Conservation (phyloP, 1,140 invertebrate genomes). For the Calephelis nemesis region DNA sequence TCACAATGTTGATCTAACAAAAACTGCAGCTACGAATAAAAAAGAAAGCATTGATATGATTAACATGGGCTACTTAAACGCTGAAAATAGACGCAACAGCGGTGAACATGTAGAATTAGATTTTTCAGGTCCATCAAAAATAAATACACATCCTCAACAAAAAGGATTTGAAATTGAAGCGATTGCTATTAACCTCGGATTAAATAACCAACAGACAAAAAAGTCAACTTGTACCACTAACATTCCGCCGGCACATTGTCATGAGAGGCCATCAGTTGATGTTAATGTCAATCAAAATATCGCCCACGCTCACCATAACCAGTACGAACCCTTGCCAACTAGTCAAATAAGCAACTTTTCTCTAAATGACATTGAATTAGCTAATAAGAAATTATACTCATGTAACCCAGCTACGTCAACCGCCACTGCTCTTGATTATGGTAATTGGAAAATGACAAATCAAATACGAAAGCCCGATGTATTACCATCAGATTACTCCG, state of each 20-base stretch:
- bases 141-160: conserved; percentile 38
- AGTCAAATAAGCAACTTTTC: conserved; percentile 58
- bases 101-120: conserved; percentile 15
- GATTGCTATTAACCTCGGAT: conserved; percentile 63
- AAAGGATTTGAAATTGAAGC: conserved; percentile 62
- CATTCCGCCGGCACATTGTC: conserved; percentile 58
- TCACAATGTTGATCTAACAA: conserved; percentile 39
- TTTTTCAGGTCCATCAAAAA: conserved; percentile 40
- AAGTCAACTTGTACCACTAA: conserved; percentile 47
- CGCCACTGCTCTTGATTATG: conserved; percentile 54
- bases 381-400: conserved; percentile 66
- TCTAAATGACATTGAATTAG: conserved; percentile 63
- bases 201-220: conserved; percentile 57
- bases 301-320: conserved; percentile 57
- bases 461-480: conserved; percentile 58
- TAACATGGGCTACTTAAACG: conserved; percentile 72
- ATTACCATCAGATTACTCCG: conserved; percentile 60
- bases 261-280: conserved; percentile 50
- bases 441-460: conserved; percentile 65
- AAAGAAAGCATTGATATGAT: conserved; percentile 73
- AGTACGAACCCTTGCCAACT: conserved; percentile 49
- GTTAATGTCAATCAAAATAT: conserved; percentile 53
- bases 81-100: conserved; percentile 39
- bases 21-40: conserved; percentile 45
- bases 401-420: conserved; percentile 43